Conservation (phyloP, 2,888 invertebrate genomes). For the Caradrina clavipalpis region DNA sequence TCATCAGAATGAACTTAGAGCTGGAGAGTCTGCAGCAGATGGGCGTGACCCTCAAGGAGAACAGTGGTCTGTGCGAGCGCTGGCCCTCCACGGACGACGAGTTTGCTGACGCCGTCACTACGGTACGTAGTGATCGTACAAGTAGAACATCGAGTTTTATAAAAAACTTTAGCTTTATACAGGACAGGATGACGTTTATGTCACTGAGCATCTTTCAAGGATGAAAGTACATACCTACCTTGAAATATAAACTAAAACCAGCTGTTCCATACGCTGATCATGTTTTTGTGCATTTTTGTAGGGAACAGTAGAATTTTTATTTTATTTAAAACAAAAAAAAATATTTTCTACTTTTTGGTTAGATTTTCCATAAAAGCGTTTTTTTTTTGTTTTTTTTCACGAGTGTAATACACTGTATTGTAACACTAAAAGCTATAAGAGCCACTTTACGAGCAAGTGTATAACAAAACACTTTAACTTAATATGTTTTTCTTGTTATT, state of each 20-base stretch:
- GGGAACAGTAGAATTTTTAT: too few relatives aligned
- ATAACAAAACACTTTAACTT: too few relatives aligned
- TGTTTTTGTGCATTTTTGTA: too few relatives aligned
- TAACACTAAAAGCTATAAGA: too few relatives aligned
- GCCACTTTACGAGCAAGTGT: not conserved
- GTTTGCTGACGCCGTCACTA: conserved; percentile 90
- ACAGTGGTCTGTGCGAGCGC: conserved; percentile 70
- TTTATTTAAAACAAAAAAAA: too few relatives aligned
- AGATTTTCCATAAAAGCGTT: too few relatives aligned
- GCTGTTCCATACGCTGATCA: too few relatives aligned
- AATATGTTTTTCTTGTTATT: not conserved
- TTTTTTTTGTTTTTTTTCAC: too few relatives aligned
- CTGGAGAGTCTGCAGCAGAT: conserved; percentile 78
- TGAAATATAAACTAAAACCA: not conserved
- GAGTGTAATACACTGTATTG: too few relatives aligned
- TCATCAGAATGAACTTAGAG: conserved; percentile 76
- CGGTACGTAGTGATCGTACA: conserved; percentile 74
- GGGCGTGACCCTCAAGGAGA: conserved; percentile 75
- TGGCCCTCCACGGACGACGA: conserved; percentile 89
- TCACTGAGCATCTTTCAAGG: too few relatives aligned
- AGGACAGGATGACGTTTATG: too few relatives aligned
- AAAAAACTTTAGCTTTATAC: not conserved
- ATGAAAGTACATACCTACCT: not conserved
- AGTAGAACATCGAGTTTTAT: not conserved
- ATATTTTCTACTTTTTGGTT: too few relatives aligned